Percentiles rank a stretch among this genome's conserved stretches.
phyloP scores from a whole-genome alignment of 2,888 invertebrate species.

The Nemoura dubitans region DNA sequence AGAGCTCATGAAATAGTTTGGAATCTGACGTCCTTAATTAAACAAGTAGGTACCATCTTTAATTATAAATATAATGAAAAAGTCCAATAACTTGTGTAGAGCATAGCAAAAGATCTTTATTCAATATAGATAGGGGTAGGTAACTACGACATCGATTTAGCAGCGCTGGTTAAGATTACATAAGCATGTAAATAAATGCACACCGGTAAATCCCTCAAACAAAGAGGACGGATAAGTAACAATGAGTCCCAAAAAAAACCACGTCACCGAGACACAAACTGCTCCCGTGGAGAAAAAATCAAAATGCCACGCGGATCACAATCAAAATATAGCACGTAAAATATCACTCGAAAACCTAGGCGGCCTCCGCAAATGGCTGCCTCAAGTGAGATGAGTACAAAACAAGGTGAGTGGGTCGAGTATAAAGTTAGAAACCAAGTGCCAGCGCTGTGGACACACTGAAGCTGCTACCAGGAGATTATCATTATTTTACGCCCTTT shows the following conservation, averaged over 20 bases:
- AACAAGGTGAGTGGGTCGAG: background rate
- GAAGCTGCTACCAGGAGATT: background rate
- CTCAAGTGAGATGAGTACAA: background rate
- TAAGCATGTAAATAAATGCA: background rate
- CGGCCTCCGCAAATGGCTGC: background rate
- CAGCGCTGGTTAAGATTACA: background rate
- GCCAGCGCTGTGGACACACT: background rate
- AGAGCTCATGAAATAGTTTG: too few relatives aligned
- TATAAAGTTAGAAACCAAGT: background rate
- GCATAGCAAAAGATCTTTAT: slow-evolving; percentile 12
- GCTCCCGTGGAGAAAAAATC: background rate
- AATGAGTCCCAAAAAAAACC: background rate
- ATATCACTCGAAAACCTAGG: background rate
- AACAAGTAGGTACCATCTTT: too few relatives aligned
- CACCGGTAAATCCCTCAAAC: background rate
- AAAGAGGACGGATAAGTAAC: background rate
- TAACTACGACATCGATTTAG: background rate
- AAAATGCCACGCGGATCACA: background rate
- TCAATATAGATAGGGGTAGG: background rate
- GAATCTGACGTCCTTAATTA: too few relatives aligned
- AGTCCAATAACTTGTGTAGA: background rate
- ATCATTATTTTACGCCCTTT: background rate
- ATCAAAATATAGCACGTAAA: background rate
- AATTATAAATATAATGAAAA: too few relatives aligned
- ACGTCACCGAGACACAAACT: background rate